Evolutionary conservation across 2,888 invertebrate genomes (phyloP), one percentile per base, ranked within the genome.

Genomic region (Pristionchus japonicus): DNA sequence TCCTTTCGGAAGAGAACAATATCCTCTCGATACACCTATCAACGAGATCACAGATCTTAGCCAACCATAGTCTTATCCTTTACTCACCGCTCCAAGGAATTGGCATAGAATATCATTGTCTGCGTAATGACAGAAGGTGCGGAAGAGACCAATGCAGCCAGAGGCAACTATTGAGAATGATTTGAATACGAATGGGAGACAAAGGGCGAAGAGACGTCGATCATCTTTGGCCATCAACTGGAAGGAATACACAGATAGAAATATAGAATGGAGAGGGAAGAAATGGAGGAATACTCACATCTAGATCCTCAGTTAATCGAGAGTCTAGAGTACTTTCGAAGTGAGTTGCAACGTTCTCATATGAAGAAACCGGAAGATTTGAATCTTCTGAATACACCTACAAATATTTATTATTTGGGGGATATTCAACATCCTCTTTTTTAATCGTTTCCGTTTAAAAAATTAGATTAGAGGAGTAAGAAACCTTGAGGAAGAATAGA

Each of bases 141-240:
- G 74, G 74, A 40, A 74, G 43, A 74, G 74, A 40, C 74, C 74
- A 40, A 74, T 74, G 40, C 74, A 74, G 43, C 74, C 74, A 74
- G 74, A 83, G 1, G 49, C 83, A 31, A 34, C 52, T 49, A 83
- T 83, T 3, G 83, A 49, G n/a, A 83, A 83, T 17, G 83, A 34
- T 40, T 77, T 87, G 77, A 87, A 77, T 13, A 87, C 43, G 40
- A 77, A 87, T 15, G 87, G 87, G 7, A 77, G 77, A 52, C 74
- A 40, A 31, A 77, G 47, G 7, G 87, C 31, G 57, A 87, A 87
- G 7, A 87, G 87, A 52, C 87, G 87, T 37, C 77, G 77, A 34
- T 87, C 87, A 47, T 87, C 87, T 15, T 15, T 7, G 1, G 87
- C 87, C 74, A 87, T 52, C n/a, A 49, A 57, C 87, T 87, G 77